phyloP scores from a whole-genome alignment of 2,888 invertebrate species.

The Anoplius nigerrimus region DNA sequence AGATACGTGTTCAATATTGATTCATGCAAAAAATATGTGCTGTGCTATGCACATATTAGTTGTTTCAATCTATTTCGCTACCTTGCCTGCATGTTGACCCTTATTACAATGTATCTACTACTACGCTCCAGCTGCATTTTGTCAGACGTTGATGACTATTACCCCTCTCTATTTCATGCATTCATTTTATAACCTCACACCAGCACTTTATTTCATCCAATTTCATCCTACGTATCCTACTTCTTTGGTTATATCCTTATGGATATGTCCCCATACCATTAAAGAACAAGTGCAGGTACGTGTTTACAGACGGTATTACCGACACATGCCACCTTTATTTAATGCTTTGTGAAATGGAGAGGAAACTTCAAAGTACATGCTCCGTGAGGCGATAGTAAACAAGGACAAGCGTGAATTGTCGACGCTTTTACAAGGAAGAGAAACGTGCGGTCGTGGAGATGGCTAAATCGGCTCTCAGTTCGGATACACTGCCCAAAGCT shows the following conservation, averaged over 20 bases:
- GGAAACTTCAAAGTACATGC: constrained; percentile 51
- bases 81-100: constrained; percentile 11
- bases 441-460: constrained; percentile 46
- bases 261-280: neutral
- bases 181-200: neutral
- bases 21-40: constrained; percentile 19
- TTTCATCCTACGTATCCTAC: constrained; percentile 1
- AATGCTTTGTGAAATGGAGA: constrained; percentile 63
- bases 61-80: constrained; percentile 25
- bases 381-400: constrained; percentile 62
- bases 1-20: constrained; percentile 16
- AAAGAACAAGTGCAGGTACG: too few relatives aligned
- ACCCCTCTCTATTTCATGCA: too few relatives aligned
- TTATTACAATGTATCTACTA: too few relatives aligned
- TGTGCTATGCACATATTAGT: neutral
- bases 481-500: constrained; percentile 79
- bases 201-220: neutral
- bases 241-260: constrained; percentile 2
- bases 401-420: constrained; percentile 29
- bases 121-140: too few relatives aligned
- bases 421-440: neutral
- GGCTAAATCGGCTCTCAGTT: constrained; percentile 70
- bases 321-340: constrained; percentile 4
- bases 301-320: constrained; percentile 2
- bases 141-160: too few relatives aligned